Evolutionary conservation across 2,113 vertebrate species (phyloP).

Genomic region (Pholis gunnellus): DNA sequence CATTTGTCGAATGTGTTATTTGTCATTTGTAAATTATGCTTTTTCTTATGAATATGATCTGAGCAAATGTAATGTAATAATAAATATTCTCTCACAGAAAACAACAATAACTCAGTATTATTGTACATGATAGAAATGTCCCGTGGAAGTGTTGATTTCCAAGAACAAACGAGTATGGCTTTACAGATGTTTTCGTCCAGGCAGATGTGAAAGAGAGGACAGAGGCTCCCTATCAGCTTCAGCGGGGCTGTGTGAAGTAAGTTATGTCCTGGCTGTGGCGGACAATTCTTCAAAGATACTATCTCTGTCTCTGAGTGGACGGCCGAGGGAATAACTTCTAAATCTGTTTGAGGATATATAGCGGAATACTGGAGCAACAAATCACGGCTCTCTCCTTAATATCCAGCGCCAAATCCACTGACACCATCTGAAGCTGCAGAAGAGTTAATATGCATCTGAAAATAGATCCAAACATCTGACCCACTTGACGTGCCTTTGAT

Average conservation of each 20-base stretch:
- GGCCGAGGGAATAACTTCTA: constrained; percentile 62
- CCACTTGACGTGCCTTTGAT: constrained; percentile 56
- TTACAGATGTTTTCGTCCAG: constrained; percentile 34
- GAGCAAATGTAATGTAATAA: constrained; percentile 3
- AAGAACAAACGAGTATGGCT: constrained; percentile 4
- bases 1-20: neutral
- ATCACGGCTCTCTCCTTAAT: constrained; percentile 77
- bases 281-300: constrained; percentile 82
- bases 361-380: constrained; percentile 78
- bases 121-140: constrained; percentile 2
- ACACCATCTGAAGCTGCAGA: constrained; percentile 60
- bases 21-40: neutral
- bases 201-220: constrained; percentile 61
- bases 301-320: constrained; percentile 71
- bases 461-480: constrained; percentile 59
- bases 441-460: constrained; percentile 63
- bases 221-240: constrained; percentile 59
- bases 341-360: constrained; percentile 71
- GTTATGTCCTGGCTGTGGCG: constrained; percentile 77
- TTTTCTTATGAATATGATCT: constrained; percentile 1
- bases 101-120: neutral
- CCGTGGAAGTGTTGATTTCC: constrained; percentile 36
- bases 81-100: neutral
- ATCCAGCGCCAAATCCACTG: constrained; percentile 71
- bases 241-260: constrained; percentile 71